Conservation (phyloP, 2,888 invertebrate genomes). For the Galerucella nymphaeae region DNA sequence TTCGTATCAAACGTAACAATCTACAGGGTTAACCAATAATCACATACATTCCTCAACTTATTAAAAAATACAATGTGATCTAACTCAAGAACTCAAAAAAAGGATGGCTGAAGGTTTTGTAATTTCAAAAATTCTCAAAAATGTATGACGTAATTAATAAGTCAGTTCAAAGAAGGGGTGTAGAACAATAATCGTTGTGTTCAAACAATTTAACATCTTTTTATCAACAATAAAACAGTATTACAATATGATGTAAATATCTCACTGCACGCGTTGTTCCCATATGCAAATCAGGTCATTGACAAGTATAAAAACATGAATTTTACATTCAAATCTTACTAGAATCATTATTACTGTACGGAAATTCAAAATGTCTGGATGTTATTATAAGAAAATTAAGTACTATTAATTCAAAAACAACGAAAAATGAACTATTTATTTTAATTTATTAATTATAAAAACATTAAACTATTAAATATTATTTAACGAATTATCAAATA, state of each 20-base stretch:
- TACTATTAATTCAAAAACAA: neutral
- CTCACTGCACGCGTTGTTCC: neutral
- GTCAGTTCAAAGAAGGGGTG: neutral
- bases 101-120: no score
- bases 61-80: no score
- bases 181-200: neutral
- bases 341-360: constrained; percentile 1
- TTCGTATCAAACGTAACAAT: neutral
- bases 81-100: no score
- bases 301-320: neutral
- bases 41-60: no score
- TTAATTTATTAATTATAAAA: no score
- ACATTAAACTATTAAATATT: no score
- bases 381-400: neutral
- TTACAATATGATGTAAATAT: constrained; percentile 4
- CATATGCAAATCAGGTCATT: constrained; percentile 2
- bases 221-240: neutral
- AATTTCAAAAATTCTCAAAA: no score
- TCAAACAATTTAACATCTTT: neutral
- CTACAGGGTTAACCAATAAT: no score
- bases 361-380: neutral
- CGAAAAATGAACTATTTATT: no score
- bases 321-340: neutral
- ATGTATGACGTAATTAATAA: no score
- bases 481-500: no score